Conservation (phyloP, 1,140 invertebrate species). For the Drosophila serrata region DNA sequence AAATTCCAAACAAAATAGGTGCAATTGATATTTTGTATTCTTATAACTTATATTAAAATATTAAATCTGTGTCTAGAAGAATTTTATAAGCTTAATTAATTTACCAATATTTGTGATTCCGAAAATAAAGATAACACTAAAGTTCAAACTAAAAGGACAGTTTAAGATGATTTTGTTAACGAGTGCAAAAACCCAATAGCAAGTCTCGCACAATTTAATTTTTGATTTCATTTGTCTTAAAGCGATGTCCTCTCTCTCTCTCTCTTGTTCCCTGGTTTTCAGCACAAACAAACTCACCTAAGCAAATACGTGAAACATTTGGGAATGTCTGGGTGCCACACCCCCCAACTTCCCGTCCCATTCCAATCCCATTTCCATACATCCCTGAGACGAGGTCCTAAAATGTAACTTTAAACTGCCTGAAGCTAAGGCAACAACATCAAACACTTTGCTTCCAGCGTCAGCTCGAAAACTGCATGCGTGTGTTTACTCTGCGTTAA, state of each 20-base stretch:
- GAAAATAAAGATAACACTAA: too few relatives aligned
- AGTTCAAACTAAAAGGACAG: background rate
- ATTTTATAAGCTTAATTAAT: too few relatives aligned
- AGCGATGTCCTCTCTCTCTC: constrained; percentile 7
- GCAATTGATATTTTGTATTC: background rate
- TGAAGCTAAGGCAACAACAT: constrained; percentile 63
- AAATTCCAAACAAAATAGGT: background rate
- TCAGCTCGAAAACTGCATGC: constrained; percentile 73
- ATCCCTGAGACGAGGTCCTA: constrained; percentile 31
- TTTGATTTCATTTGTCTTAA: constrained; percentile 50
- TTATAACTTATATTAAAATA: background rate
- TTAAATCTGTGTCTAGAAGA: background rate
- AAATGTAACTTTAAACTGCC: constrained; percentile 82
- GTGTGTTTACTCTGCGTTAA: constrained; percentile 83
- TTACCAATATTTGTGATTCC: too few relatives aligned
- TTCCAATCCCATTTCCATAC: background rate
- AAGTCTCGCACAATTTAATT: constrained; percentile 51
- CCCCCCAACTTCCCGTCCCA: background rate
- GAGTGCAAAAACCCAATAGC: background rate
- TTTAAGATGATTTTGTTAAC: background rate
- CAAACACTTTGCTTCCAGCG: constrained; percentile 76
- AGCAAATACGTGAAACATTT: constrained; percentile 53
- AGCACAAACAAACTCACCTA: constrained; percentile 50
- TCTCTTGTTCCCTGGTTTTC: background rate
- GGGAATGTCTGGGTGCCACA: constrained; percentile 24